Conservation (phyloP, 2,888 invertebrate species). For the Mystacides longicornis region DNA sequence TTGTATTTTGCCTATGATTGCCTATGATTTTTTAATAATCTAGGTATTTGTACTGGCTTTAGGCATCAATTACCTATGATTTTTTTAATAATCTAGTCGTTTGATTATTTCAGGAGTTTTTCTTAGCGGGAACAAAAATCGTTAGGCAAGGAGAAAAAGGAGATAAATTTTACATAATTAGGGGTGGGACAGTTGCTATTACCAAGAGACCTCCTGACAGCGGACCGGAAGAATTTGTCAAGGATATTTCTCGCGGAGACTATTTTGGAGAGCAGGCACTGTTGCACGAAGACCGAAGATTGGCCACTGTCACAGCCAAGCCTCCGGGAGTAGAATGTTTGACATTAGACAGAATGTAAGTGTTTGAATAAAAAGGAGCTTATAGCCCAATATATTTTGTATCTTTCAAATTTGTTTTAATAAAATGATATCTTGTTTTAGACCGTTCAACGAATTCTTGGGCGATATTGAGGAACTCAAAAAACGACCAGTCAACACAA, state of each 20-base stretch:
- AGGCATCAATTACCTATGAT: too few species aligned
- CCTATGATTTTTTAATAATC: too few species aligned
- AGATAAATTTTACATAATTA: constrained; percentile 86
- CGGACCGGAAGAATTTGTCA: constrained; percentile 58
- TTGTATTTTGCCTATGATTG: too few species aligned
- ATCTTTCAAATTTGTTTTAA: background rate
- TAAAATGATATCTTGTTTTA: constrained; percentile 29
- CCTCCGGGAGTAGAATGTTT: constrained; percentile 80
- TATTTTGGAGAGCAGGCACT: constrained; percentile 88
- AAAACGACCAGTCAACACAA: constrained; percentile 35
- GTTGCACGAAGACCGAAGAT: constrained; percentile 74
- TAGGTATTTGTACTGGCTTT: too few species aligned
- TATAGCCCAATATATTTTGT: background rate
- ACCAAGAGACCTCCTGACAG: constrained; percentile 56
- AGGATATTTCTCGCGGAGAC: constrained; percentile 65
- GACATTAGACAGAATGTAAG: constrained; percentile 74
- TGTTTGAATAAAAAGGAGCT: background rate
- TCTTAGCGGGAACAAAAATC: constrained; percentile 68
- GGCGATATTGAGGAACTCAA: constrained; percentile 68
- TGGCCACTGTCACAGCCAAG: constrained; percentile 86
- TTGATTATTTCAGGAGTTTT: constrained; percentile 83
- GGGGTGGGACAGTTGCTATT: constrained; percentile 72
- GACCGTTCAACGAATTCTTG: constrained; percentile 74
- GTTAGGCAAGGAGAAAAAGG: constrained; percentile 81
- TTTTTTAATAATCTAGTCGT: too few species aligned